A percentile compares a stretch with the other conserved stretches of the same genome.
Evolutionary conservation across 1,140 invertebrate genomes (phyloP).

Genomic region (Solenopsis fugax): DNA sequence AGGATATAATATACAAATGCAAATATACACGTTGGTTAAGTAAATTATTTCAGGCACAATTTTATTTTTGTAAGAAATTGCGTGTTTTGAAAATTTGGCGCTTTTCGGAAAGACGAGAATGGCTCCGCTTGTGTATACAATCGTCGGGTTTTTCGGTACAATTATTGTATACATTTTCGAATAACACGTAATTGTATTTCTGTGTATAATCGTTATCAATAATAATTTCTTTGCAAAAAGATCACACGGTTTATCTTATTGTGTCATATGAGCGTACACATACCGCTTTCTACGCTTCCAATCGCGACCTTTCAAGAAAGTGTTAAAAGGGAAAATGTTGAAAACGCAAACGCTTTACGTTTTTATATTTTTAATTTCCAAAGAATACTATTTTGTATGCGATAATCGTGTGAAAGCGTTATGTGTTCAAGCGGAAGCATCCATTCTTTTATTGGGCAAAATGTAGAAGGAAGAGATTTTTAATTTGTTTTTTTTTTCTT

Average conservation of each 20-base stretch:
- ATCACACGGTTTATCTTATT: slow-evolving; percentile 4
- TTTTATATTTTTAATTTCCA: not conserved
- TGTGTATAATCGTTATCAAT: slow-evolving; percentile 48
- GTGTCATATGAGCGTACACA: not conserved
- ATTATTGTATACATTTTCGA: slow-evolving; percentile 34
- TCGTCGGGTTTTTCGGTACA: slow-evolving; percentile 7
- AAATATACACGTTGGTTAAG: slow-evolving; percentile 29
- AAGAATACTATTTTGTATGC: not conserved
- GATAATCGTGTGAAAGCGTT: not conserved
- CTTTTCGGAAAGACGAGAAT: slow-evolving; percentile 38
- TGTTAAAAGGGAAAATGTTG: not conserved
- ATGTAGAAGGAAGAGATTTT: slow-evolving; percentile 2
- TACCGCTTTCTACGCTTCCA: slow-evolving; percentile 7
- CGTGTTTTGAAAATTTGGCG: slow-evolving; percentile 35
- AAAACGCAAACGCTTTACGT: not conserved
- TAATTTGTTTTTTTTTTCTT: not conserved
- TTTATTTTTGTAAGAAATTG: slow-evolving; percentile 55
- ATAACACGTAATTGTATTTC: slow-evolving; percentile 22
- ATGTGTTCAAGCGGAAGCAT: slow-evolving; percentile 17
- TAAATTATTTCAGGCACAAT: slow-evolving; percentile 59
- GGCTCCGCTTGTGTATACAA: slow-evolving; percentile 34
- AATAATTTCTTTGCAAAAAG: slow-evolving; percentile 54
- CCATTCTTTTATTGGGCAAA: not conserved
- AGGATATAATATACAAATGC: slow-evolving; percentile 45
- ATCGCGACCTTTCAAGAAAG: not conserved